These are phyloP conservation scores for Ridgeia piscesae DNA, from an alignment of 1,140 invertebrate species.

Conservation along the genomic window DNA sequence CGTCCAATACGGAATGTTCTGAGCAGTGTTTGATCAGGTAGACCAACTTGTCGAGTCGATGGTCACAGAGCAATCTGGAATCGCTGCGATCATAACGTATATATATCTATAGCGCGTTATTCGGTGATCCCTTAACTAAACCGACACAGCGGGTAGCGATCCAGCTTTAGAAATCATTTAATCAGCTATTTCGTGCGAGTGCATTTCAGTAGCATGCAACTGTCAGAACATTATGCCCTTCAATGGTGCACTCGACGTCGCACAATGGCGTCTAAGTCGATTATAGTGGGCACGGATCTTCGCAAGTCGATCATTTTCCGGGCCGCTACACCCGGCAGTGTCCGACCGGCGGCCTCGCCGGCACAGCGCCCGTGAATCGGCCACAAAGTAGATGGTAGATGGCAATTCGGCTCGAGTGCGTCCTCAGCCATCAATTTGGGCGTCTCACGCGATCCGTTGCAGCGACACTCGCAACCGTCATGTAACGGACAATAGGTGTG, in stretches of 20 bases:
- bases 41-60: neutral
- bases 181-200: constrained; percentile 4
- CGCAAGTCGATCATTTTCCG: neutral
- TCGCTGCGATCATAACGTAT: neutral
- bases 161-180: constrained; percentile 6
- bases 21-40: neutral
- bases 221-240: neutral
- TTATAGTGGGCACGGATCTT: neutral
- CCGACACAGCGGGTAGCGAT: neutral
- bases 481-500: neutral
- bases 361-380: neutral
- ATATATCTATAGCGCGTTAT: neutral
- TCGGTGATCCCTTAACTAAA: constrained; percentile 5
- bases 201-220: neutral
- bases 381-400: neutral
- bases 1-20: neutral
- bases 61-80: neutral
- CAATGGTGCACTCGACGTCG: neutral
- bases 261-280: neutral
- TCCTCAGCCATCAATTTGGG: neutral
- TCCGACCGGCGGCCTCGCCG: neutral
- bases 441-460: neutral
- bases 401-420: neutral
- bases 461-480: neutral
- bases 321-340: neutral